A percentile compares a stretch with the other conserved stretches of the same genome.
Conservation (phyloP, 2,797 vertebrate species). For the Thamnophis elegans region DNA sequence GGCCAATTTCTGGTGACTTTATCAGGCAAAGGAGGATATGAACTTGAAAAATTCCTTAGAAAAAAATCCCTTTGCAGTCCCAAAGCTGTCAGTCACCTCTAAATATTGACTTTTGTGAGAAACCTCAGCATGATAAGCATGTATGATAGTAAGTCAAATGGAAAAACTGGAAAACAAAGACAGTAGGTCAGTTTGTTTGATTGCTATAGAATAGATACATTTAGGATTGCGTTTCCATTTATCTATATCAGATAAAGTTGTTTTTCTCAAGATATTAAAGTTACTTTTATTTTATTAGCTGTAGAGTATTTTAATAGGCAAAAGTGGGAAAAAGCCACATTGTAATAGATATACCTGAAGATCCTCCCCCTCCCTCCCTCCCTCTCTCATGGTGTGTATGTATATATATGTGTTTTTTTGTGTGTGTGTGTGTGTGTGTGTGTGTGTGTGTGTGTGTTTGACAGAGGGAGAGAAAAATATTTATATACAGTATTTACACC, state of each 20-base stretch:
- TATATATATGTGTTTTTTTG: too few species aligned
- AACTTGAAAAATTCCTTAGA: constrained; percentile 6
- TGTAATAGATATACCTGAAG: neutral
- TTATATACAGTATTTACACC: neutral
- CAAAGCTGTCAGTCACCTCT: constrained; percentile 7
- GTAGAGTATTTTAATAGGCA: neutral
- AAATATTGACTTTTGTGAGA: neutral
- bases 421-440: too few species aligned
- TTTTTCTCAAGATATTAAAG: neutral
- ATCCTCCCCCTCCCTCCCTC: too few species aligned
- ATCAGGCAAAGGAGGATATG: neutral
- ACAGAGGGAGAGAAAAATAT: neutral
- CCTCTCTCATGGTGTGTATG: too few species aligned
- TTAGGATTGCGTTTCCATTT: neutral
- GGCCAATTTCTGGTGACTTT: neutral
- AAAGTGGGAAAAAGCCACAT: neutral
- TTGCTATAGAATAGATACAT: neutral
- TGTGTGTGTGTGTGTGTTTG: neutral
- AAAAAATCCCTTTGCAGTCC: neutral
- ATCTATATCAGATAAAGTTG: neutral
- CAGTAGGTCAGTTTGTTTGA: neutral
- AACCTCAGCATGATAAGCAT: neutral
- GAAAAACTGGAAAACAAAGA: neutral
- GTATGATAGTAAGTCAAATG: neutral
- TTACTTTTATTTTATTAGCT: neutral